phyloP scores from a whole-genome alignment of 2,113 vertebrate genomes.

The Saccopteryx leptura region DNA sequence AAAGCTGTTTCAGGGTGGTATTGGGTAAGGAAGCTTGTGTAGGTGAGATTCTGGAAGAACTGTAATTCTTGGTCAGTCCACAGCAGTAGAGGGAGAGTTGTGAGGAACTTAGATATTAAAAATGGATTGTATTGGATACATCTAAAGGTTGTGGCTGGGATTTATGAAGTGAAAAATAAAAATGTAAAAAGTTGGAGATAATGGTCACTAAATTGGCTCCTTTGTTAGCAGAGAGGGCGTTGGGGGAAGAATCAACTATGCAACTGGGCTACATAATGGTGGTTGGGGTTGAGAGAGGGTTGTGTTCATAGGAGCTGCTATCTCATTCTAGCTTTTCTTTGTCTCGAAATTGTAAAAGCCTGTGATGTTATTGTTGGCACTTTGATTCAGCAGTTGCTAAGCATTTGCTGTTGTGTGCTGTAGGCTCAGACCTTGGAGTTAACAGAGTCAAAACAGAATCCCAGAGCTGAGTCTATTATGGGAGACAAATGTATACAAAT shows the following conservation, averaged over 20 bases:
- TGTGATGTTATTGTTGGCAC: conserved; percentile 37
- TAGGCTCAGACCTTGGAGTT: conserved; percentile 29
- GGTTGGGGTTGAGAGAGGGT: neutral
- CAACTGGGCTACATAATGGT: neutral
- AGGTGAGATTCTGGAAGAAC: conserved; percentile 31
- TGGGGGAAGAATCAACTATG: neutral
- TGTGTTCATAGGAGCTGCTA: neutral
- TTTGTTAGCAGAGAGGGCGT: conserved; percentile 1
- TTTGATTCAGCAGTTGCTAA: conserved; percentile 63
- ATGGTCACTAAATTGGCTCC: conserved; percentile 4
- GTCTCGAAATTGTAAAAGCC: conserved; percentile 30
- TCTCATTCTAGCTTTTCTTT: conserved; percentile 48
- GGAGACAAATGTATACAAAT: conserved; percentile 18
- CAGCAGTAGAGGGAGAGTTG: neutral
- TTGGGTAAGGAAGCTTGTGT: neutral
- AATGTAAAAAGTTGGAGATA: neutral
- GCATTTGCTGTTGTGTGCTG: conserved; percentile 19
- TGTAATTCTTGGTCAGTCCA: neutral
- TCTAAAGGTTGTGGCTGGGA: conserved; percentile 43
- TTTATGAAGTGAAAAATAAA: neutral
- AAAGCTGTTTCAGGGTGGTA: conserved; percentile 34
- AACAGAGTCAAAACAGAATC: neutral
- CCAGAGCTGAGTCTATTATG: neutral
- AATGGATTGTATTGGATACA: conserved; percentile 32
- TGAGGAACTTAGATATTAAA: conserved; percentile 1